Base-by-base conservation (phyloP, 2,113 vertebrate genomes). In the Gopherus flavomarginatus region DNA sequence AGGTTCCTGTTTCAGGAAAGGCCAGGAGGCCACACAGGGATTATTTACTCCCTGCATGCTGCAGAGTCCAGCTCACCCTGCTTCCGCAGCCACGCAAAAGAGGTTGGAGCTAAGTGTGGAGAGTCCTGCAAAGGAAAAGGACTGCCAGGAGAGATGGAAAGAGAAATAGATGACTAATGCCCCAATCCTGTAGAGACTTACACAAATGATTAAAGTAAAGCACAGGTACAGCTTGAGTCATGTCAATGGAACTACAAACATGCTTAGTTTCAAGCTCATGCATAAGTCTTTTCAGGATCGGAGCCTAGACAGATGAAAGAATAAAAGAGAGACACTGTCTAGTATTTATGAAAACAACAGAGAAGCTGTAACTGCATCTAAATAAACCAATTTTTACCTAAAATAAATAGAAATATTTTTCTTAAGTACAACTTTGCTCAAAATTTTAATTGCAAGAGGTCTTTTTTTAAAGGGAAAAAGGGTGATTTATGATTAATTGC, bases 151-250 rank as follows among this genome's bases (percentile, higher is more conserved):
- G 22, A 44, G 42, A 38, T 3, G 6, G 3, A n/a, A 13, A 44
- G 11, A 89, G 56, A 47, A 86, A n/a, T 1, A 78, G 0, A 3
- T 52, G 27, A 47, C 17, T 1, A 1, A 53, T 35, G 9, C 3
- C 2, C 21, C 11, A n/a, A 4, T 81, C 90, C 92, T 83, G n/a
- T 21, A 78, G 42, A 72, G 65, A 72, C 8, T 96, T 87, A 52
- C 4, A n/a, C 3, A 1, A 38, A 38, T 72, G 6, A 3, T 53
- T 38, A 83, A 78, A 83, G 0, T 84, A 14, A 75, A 17, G 42
- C 53, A 65, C 17, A 65, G 21, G 38, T 4, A 29, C 21, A 88
- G 16, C 26, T 80, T 83, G 21, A 6, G 2, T 72, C 19, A 72
- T 16, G 31, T n/a, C 65, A 72, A 17, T 38, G n/a, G 19, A 72